Percentiles rank a stretch among this genome's conserved stretches.
Conservation (phyloP, 2,113 vertebrate species). For the Calypte anna region DNA sequence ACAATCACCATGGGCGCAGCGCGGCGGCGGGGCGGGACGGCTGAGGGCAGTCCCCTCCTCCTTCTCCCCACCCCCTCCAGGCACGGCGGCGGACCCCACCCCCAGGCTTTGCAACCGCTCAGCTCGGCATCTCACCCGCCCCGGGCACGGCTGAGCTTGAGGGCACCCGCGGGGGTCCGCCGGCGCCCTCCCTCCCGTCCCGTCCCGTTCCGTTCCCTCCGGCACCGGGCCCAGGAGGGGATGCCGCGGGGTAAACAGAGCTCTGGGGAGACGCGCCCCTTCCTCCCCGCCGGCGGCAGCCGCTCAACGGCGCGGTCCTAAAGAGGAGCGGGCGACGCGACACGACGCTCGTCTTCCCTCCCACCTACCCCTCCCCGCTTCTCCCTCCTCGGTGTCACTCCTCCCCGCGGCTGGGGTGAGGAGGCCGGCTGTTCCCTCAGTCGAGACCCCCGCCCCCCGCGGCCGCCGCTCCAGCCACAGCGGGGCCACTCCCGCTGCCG, state of each 20-base stretch:
- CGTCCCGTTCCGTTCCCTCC: background rate
- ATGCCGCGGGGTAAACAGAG: background rate
- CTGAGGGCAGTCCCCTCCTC: background rate
- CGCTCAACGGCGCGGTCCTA: background rate
- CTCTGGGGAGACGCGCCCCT: background rate
- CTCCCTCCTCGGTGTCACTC: background rate
- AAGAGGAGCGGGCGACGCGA: background rate
- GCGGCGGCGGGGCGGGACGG: background rate
- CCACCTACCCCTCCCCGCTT: no score
- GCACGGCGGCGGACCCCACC: background rate
- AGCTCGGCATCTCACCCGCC: background rate
- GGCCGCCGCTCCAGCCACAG: background rate
- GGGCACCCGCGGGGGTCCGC: background rate
- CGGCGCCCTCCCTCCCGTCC: background rate
- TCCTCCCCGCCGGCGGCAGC: background rate
- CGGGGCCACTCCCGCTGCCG: background rate
- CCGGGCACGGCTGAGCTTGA: background rate
- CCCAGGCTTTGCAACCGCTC: background rate
- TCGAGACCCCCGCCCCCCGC: background rate
- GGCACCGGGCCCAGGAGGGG: background rate
- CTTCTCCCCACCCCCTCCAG: background rate
- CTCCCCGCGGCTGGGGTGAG: background rate
- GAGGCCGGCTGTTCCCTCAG: background rate
- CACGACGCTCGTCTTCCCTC: background rate
- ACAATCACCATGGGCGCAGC: background rate